Base-by-base conservation (phyloP, 2,113 vertebrate genomes). In the human (Homo sapiens) region DNA sequence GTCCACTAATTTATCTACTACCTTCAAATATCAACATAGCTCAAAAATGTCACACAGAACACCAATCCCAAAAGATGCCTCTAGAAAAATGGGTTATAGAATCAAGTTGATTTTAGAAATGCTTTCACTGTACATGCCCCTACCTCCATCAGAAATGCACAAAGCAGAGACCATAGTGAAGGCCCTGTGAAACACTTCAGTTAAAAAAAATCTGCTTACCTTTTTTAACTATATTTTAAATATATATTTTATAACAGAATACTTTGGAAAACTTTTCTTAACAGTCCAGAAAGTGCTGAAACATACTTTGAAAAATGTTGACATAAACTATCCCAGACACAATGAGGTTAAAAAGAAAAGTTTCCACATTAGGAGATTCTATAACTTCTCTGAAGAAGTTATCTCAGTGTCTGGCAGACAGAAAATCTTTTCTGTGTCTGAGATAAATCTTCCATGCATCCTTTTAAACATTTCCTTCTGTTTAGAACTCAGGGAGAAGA, bases 291-390 rank as follows among this genome's bases (percentile, higher is more conserved):
- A 96, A 88, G 90, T 78, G 30, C 66, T 91, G 64, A 68, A 55
- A 25, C 5, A 35, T 23, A 89, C 48, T 92, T 93, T 82, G 89
- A 93, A 93, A 94, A 96, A 76, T 38, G 66, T 90, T 88, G 72
- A 85, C 59, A 94, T 64, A 79, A 89, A 91, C 68, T 81, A 94
- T 89, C 61, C 52, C 45, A 96, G 89, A 75, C 59, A 94, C 82
- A 93, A 96, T 96, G 61, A 94, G 86, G 78, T 84, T 95, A 84
- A 93, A 96, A 90, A 79, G 81, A 92, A 95, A 95, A 93, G n/a
- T 90, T 83, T 93, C 79, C 87, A 61, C 32, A 68, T 84, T 70
- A 82, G 40, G 45, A 83, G 38, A 88, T 80, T 93, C 83, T 73
- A 27, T 81, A 90, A 64, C 57, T 72, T 66, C 50, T 87, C 87